Evolutionary conservation across 2,888 invertebrate species (phyloP).

Genomic region (Mermis nigrescens): DNA sequence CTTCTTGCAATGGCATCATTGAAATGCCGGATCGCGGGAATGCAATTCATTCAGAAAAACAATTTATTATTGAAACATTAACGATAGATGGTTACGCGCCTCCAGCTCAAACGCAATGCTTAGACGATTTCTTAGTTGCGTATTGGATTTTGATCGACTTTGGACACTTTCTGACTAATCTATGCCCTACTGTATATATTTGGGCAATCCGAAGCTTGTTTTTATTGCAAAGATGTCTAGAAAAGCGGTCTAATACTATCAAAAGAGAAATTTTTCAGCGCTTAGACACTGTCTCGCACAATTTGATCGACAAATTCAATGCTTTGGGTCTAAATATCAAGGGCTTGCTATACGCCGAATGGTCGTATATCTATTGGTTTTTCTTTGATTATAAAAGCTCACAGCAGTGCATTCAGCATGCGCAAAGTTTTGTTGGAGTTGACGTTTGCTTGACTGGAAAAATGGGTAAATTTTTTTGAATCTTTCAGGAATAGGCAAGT

Average conservation of each 20-base stretch:
- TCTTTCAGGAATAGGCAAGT: not conserved
- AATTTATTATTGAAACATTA: no score
- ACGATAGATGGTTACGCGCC: not conserved
- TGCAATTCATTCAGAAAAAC: no score
- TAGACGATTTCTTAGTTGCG: not conserved
- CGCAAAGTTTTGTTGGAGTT: slow-evolving; percentile 47
- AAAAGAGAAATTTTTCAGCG: not conserved
- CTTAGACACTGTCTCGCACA: not conserved
- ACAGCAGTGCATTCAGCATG: slow-evolving; percentile 47
- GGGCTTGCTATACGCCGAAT: not conserved
- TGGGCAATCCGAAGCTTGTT: not conserved
- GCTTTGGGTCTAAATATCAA: not conserved
- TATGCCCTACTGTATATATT: not conserved
- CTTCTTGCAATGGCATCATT: no score
- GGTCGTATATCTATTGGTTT: not conserved
- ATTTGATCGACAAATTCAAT: not conserved
- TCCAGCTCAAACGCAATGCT: not conserved
- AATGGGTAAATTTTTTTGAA: slow-evolving; percentile 6
- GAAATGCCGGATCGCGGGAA: no score
- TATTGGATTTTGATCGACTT: not conserved
- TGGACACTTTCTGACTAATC: not conserved
- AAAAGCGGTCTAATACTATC: not conserved
- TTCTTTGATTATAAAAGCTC: slow-evolving; percentile 36
- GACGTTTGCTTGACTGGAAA: slow-evolving; percentile 51
- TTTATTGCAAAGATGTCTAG: not conserved